Base-by-base conservation (phyloP, 92 coral and sea anemone genomes). In the Pocillopora meandrina region DNA sequence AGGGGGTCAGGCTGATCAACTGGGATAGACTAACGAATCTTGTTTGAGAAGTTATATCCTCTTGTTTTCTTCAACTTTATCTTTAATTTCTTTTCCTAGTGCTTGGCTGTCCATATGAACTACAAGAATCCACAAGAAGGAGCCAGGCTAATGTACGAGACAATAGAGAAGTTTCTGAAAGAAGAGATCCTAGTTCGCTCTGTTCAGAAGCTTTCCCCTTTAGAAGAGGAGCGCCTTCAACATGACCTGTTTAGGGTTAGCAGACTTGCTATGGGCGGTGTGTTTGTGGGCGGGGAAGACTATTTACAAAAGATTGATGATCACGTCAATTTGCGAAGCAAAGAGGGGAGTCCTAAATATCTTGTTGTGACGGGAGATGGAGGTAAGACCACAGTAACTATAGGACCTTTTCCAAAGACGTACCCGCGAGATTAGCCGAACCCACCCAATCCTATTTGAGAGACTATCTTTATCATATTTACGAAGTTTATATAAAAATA, bases 71-170 rank as follows among this genome's bases (percentile, higher is more conserved):
- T 5, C 36, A 33, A 26, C 19, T 23, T 31, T 19, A 33, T 19
- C 13, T 10, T 10, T 31, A 19, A n/a, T 72, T 31, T 63, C 70
- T 26, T 1, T 82, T 21, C 58, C 2, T 66, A 95, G 98, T 95
- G 98, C 78, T 82, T 93, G n/a, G 98, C 94, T 35, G 97, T 93
- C 10, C 86, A 94, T 58, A 91, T 90, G 95, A 91, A 78, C 78
- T 95, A 95, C 85, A 78, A 87, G 49, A 91, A 80, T 56, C 98
- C 98, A 26, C 87, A 90, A 56, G 97, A 95, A 87, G 98, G 96
- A 33, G 94, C 95, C 47, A 79, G 89, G 35, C 75, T 91, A 18
- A 95, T 93, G 95, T 93, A 89, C 61, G 92, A 92, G 56, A 91
- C 92, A 56, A 93, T 93, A 14, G 90, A 89, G 61, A 92, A 92